A percentile compares a stretch with the other conserved stretches of the same genome.
phyloP scores from a whole-genome alignment of 2,113 vertebrate species.

The Xenopus laevis region DNA sequence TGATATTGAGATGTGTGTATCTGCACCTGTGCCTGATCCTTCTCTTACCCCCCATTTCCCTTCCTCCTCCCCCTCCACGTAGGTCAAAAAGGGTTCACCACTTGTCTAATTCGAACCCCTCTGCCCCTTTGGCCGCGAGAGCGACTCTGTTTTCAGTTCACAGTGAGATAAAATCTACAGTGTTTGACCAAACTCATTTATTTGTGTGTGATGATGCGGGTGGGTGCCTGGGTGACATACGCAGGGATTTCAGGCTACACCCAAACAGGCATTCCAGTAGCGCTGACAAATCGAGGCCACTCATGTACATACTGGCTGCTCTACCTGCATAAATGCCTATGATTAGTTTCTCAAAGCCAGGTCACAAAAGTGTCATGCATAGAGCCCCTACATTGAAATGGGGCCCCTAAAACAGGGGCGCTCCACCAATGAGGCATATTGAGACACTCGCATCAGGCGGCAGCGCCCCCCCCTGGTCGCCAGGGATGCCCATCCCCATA shows the following conservation, averaged over 20 bases:
- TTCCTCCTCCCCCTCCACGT: conserved; percentile 55
- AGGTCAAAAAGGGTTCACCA: conserved; percentile 79
- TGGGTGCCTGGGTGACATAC: conserved; percentile 32
- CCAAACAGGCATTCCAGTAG: conserved; percentile 28
- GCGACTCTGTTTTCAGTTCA: conserved; percentile 71
- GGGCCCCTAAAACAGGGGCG: too few relatives aligned
- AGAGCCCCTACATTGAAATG: too few relatives aligned
- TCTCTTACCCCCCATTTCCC: conserved; percentile 34
- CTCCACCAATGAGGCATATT: too few relatives aligned
- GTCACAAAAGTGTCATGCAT: too few relatives aligned
- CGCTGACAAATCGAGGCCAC: conserved; percentile 12
- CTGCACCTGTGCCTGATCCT: conserved; percentile 74
- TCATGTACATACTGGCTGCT: background rate
- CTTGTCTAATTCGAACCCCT: conserved; percentile 52
- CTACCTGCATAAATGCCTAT: background rate
- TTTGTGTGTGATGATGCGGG: conserved; percentile 70
- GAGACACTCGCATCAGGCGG: too few relatives aligned
- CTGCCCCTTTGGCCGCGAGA: conserved; percentile 63
- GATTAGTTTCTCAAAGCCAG: too few relatives aligned
- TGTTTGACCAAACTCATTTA: conserved; percentile 84
- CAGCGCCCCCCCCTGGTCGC: too few relatives aligned
- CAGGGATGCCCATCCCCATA: too few relatives aligned
- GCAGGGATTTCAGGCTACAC: conserved; percentile 35
- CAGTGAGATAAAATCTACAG: conserved; percentile 77
- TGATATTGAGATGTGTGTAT: conserved; percentile 72